Percentiles rank a stretch among this genome's conserved stretches.
These are phyloP conservation scores for Rugalucina vietnamica DNA, from an alignment of 2,888 invertebrate species.

Conservation along the genomic window DNA sequence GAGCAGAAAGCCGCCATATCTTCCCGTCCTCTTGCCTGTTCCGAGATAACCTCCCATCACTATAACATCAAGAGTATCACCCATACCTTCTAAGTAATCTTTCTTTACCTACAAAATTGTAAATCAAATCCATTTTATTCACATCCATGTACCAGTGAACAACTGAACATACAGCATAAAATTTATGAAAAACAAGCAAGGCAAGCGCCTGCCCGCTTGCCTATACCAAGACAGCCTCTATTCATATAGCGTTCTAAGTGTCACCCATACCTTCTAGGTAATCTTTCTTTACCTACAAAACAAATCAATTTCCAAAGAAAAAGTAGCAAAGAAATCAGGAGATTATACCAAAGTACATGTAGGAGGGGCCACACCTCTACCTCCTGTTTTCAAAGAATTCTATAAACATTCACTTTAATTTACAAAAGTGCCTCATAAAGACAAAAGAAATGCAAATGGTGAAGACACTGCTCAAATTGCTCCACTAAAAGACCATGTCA, in stretches of 20 bases:
- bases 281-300: constrained; percentile 93
- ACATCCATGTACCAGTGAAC: too few relatives aligned
- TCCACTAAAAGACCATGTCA: too few relatives aligned
- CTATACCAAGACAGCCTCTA: constrained; percentile 96
- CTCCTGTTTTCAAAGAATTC: too few relatives aligned
- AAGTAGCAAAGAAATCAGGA: too few relatives aligned
- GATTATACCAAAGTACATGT: too few relatives aligned
- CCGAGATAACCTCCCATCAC: constrained; percentile 98
- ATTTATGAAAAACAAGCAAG: neutral
- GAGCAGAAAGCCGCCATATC: constrained; percentile 97
- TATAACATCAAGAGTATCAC: constrained; percentile 97
- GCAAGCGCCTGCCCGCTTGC: neutral
- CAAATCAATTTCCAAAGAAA: too few relatives aligned
- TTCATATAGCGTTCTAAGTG: constrained; percentile 97
- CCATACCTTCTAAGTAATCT: constrained; percentile 98
- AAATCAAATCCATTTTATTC: too few relatives aligned
- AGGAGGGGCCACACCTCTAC: too few relatives aligned
- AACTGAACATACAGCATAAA: neutral
- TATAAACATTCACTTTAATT: too few relatives aligned
- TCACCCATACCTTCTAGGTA: constrained; percentile 98
- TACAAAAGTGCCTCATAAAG: too few relatives aligned
- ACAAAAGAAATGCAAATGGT: too few relatives aligned
- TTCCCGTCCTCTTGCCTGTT: constrained; percentile 95
- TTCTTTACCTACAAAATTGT: constrained; percentile 89
- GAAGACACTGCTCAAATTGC: too few relatives aligned